Evolutionary conservation across 2,888 invertebrate genomes (phyloP).

Genomic region (Drosophila neonasuta): DNA sequence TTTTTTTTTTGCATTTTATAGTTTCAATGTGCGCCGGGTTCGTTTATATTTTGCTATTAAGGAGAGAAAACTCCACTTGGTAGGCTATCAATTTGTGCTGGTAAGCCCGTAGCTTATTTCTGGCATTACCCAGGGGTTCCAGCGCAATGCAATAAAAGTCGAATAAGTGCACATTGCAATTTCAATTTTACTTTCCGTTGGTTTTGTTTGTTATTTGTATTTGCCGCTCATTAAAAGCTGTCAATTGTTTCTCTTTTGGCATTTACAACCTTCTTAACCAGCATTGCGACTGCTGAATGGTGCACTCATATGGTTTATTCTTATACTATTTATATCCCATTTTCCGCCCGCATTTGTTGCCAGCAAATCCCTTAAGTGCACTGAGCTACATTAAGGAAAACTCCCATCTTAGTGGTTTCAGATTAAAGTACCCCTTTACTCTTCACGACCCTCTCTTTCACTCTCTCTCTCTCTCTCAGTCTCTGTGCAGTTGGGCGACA

Average conservation of each 20-base stretch:
- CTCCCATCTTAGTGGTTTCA: conserved; percentile 57
- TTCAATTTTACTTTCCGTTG: conserved; percentile 52
- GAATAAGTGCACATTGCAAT: conserved; percentile 48
- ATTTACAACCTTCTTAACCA: conserved; percentile 64
- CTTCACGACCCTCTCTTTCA: not conserved
- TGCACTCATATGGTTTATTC: conserved; percentile 27
- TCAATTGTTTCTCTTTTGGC: conserved; percentile 70
- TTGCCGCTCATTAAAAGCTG: conserved; percentile 70
- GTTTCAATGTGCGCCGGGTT: conserved; percentile 14
- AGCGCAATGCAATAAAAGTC: conserved; percentile 45
- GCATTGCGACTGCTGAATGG: conserved; percentile 24
- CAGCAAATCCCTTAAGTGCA: conserved; percentile 48
- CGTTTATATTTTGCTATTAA: conserved; percentile 47
- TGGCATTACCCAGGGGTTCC: conserved; percentile 37
- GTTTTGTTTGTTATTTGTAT: conserved; percentile 57
- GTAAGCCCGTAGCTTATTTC: conserved; percentile 44
- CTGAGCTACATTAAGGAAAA: conserved; percentile 47
- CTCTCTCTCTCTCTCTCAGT: not conserved
- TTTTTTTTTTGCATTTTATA: conserved; percentile 11
- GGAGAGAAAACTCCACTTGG: conserved; percentile 13
- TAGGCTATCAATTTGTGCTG: conserved; percentile 58
- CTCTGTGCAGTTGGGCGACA: conserved; percentile 40
- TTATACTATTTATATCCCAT: conserved; percentile 4
- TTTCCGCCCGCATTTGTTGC: not conserved
- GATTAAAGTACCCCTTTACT: conserved; percentile 44